These are phyloP conservation scores for Panagrolaimus sp. DNA, from an alignment of 1,140 invertebrate genomes.

Conservation along the genomic window DNA sequence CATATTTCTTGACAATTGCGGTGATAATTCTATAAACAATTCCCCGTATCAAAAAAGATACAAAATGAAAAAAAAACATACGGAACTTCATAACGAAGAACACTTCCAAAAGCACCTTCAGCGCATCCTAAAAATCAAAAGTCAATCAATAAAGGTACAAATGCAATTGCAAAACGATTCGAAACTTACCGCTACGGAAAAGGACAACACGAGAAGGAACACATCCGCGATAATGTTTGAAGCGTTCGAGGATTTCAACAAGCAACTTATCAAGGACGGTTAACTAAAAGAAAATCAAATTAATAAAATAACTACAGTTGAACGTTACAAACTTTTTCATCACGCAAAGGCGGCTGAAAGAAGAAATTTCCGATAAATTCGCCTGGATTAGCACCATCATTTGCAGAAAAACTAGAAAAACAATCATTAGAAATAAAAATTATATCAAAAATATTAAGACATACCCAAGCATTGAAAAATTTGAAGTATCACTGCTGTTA, in stretches of 20 bases:
- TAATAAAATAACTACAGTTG: not conserved
- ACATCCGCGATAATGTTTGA: not conserved
- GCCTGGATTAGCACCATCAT: slow-evolving; percentile 22
- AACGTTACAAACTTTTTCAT: slow-evolving; percentile 39
- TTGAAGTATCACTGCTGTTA: too few species aligned
- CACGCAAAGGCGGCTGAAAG: slow-evolving; percentile 25
- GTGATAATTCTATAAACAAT: slow-evolving; percentile 20
- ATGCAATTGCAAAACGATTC: too few species aligned
- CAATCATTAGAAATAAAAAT: too few species aligned
- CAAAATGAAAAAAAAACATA: too few species aligned
- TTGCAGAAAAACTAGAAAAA: slow-evolving; percentile 16
- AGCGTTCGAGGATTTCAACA: slow-evolving; percentile 23
- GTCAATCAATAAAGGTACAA: too few species aligned
- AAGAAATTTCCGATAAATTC: slow-evolving; percentile 35
- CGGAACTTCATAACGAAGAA: slow-evolving; percentile 37
- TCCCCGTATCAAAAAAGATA: too few species aligned
- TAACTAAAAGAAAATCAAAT: too few species aligned
- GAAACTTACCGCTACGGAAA: slow-evolving; percentile 30
- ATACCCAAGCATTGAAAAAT: too few species aligned
- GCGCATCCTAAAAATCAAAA: slow-evolving; percentile 21
- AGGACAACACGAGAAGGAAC: slow-evolving; percentile 31
- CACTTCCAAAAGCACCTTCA: slow-evolving; percentile 21
- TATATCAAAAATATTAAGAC: too few species aligned
- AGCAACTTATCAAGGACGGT: slow-evolving; percentile 10
- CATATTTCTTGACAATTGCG: not conserved